Conservation (phyloP, 2,888 invertebrate species). For the Drosophila atripex region DNA sequence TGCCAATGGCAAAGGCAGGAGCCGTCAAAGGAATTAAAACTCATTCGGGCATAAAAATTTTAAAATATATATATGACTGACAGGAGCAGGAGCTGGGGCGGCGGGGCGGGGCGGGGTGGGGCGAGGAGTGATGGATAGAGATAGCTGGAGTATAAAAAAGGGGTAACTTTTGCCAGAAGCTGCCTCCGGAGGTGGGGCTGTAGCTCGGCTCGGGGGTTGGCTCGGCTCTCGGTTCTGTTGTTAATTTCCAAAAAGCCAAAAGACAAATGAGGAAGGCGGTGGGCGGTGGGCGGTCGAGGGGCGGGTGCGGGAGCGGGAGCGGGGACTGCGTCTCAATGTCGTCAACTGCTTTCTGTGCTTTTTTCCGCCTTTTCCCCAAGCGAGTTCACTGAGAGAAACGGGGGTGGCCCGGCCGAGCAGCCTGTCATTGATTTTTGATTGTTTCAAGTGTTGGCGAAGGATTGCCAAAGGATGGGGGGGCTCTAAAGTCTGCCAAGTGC, state of each 20-base stretch:
- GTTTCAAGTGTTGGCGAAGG: slow-evolving; percentile 70
- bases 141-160: slow-evolving; percentile 58
- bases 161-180: slow-evolving; percentile 67
- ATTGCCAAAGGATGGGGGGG: slow-evolving; percentile 3
- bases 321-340: slow-evolving; percentile 63
- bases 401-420: background rate
- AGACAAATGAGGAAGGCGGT: slow-evolving; percentile 74
- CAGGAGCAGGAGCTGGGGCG: background rate
- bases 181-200: background rate
- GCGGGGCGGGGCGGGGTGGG: slow-evolving; percentile 31
- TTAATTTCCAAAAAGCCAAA: slow-evolving; percentile 77
- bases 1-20: slow-evolving; percentile 72
- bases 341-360: slow-evolving; percentile 32
- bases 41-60: slow-evolving; percentile 84
- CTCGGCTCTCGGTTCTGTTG: slow-evolving; percentile 55
- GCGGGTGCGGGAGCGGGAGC: too few species aligned
- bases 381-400: slow-evolving; percentile 15
- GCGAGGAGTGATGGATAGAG: slow-evolving; percentile 41
- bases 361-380: slow-evolving; percentile 6
- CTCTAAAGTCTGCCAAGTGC: slow-evolving; percentile 71
- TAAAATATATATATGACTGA: slow-evolving; percentile 77
- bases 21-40: slow-evolving; percentile 84
- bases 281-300: too few species aligned
- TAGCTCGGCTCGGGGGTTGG: slow-evolving; percentile 25
- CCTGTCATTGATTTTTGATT: slow-evolving; percentile 76